Base-by-base conservation (phyloP, 2,797 vertebrate species). In the Sebastiscus tertius region DNA sequence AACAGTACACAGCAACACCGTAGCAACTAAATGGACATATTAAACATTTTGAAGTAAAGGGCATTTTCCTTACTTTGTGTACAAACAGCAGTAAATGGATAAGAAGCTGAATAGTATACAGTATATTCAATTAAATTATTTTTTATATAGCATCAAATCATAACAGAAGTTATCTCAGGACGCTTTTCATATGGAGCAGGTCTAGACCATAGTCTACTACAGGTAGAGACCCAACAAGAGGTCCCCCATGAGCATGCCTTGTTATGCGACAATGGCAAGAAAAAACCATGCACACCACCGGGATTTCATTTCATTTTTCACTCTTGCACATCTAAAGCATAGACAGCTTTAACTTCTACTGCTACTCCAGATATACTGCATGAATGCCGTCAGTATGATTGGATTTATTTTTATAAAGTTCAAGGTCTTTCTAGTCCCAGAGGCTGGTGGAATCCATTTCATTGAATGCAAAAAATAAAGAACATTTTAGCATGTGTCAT, bases 391-490 rank as follows among this genome's bases (percentile, higher is more conserved):
- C 46, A 34, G 18, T 16, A 9, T 72, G 22, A 62, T 14, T 71
- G 42, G 36, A 58, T 79, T 66, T 73, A 10, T 29, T 33, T 61
- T 58, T 64, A 16, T 29, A 20, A 63, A 49, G 64, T 77, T 73
- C 12, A 64, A 65, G 54, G 69, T 73, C 12, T 8, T 52, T 54
- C 22, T 56, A 20, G 46, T 75, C 24, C 59, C 59, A 69, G 39
- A 0, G 1, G n/a, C 71, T 36, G n/a, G n/a, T 27, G 26, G 71
- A 72, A 62, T 42, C 16, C 10, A 70, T 67, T 77, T 76, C 26
- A 75, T 20, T 76, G 60, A 68, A 60, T 33, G n/a, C 20, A 33
- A 4, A n/a, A n/a, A 26, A 2, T 29, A 11, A 74, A 52, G 22
- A 64, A 3, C 72, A 39, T 65, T 79, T 22, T 29, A 36, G 12